These are phyloP conservation scores for Percopsis transmontana DNA, from an alignment of 2,113 vertebrate genomes.

Conservation along the genomic window DNA sequence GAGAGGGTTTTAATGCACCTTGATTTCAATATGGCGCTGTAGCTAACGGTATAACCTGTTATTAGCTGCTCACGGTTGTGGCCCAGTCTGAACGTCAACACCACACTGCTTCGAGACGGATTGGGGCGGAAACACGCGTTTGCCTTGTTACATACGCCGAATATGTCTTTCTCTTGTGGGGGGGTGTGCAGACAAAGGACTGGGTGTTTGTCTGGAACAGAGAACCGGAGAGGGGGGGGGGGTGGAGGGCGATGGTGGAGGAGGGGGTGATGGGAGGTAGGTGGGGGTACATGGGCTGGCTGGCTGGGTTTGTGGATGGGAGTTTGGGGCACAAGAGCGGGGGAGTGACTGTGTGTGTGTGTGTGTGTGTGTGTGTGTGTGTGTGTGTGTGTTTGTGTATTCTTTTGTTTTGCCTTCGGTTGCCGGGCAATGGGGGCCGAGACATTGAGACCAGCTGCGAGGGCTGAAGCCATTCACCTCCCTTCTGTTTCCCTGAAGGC, in stretches of 20 bases:
- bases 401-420: conserved; percentile 80
- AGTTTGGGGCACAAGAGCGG: background rate
- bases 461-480: conserved; percentile 80
- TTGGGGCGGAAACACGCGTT: too few species aligned
- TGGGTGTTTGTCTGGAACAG: conserved; percentile 64
- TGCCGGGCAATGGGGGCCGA: conserved; percentile 76
- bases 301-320: conserved; percentile 20
- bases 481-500: conserved; percentile 77
- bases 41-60: too few species aligned
- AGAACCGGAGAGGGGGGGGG: conserved; percentile 47
- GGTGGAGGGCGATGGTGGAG: background rate
- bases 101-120: too few species aligned
- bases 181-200: conserved; percentile 63
- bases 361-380: conserved; percentile 30
- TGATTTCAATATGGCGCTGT: too few species aligned
- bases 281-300: conserved; percentile 51
- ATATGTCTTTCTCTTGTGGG: too few species aligned
- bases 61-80: too few species aligned
- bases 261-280: conserved; percentile 34
- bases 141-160: too few species aligned
- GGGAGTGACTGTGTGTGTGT: conserved; percentile 9
- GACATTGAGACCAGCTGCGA: conserved; percentile 79
- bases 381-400: conserved; percentile 50
- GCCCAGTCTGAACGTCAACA: too few species aligned
- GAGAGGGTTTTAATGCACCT: too few species aligned